Conservation (phyloP, 2,888 invertebrate species). For the Hipparchia sbordonii region DNA sequence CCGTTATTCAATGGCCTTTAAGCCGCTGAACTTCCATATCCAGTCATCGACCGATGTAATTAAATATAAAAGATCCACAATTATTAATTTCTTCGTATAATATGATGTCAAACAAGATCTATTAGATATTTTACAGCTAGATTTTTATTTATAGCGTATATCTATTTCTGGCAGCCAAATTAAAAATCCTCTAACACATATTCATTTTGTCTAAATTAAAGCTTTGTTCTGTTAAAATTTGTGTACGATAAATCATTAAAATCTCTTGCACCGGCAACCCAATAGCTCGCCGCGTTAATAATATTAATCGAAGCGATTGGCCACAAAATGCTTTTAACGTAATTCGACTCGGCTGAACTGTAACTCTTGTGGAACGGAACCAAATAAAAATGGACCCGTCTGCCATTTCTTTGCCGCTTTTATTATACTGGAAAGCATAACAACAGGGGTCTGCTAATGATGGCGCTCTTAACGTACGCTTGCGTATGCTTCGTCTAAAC, state of each 20-base stretch:
- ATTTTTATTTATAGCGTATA: background rate
- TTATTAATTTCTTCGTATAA: background rate
- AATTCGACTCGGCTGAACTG: conserved; percentile 76
- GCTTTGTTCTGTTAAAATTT: conserved; percentile 8
- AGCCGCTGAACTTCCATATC: conserved; percentile 16
- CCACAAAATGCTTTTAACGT: conserved; percentile 78
- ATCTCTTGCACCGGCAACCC: conserved; percentile 64
- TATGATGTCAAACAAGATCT: background rate
- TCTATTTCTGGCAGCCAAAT: background rate
- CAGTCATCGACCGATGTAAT: background rate
- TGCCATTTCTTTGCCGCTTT: conserved; percentile 49
- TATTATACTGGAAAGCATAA: conserved; percentile 52
- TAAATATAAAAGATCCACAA: background rate
- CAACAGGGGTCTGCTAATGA: conserved; percentile 57
- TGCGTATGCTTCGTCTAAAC: conserved; percentile 64
- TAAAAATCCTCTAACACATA: background rate
- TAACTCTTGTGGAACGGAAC: conserved; percentile 70
- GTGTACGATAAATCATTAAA: conserved; percentile 42
- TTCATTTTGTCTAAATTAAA: background rate
- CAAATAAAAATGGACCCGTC: conserved; percentile 57
- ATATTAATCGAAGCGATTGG: conserved; percentile 76
- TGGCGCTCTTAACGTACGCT: conserved; percentile 62
- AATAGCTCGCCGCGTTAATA: conserved; percentile 66
- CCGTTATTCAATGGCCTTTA: conserved; percentile 11
- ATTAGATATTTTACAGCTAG: background rate